Evolutionary conservation across 1,140 invertebrate genomes (phyloP), one percentile per base, ranked within the genome.

Genomic region (Campoletis sonorensis): DNA sequence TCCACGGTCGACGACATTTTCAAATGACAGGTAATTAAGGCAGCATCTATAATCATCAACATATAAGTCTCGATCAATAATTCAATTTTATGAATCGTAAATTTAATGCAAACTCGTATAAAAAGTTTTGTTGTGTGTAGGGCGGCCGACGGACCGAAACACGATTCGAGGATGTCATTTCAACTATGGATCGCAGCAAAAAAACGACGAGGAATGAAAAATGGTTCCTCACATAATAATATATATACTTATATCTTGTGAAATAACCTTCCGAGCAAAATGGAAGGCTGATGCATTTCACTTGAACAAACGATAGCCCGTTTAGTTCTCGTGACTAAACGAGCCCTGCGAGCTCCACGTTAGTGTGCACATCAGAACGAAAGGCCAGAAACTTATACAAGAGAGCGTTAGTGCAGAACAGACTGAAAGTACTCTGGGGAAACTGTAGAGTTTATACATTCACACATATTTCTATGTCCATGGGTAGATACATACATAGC

Each of bases 291-390:
- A 70, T 70, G 27, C 51, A 33, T 78, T 33, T 18, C n/a, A 15
- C 61, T 64, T 58, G 76, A 78, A 78, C 67, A 78, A 78, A 64
- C 54, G 76, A 78, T 78, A 64, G 58, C 54, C 76, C 76, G 61
- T 78, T 78, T 78, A 64, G 76, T 64, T 67, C 37, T 64, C 58
- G 58, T 67, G 73, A 77, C 54, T 18, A 37, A n/a, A 54, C 54
- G 15, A 26, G 54, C 13, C 40, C 16, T 7, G 18, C 54, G 27
- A 64, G 21, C 4, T 64, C 11, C 10, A 13, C 3, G n/a, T 64
- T 64, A 26, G 37, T 67, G 58, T 67, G 54, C 30, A 45, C 18
- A 45, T 18, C 30, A 33, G 67, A 4, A 67, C 76, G 16, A 8
- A 21, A 54, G n/a, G 51, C 18, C n/a, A 8, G 51, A 54, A n/a